Conservation (phyloP, 2,797 vertebrate genomes). For the Coregonus ussuriensis region DNA sequence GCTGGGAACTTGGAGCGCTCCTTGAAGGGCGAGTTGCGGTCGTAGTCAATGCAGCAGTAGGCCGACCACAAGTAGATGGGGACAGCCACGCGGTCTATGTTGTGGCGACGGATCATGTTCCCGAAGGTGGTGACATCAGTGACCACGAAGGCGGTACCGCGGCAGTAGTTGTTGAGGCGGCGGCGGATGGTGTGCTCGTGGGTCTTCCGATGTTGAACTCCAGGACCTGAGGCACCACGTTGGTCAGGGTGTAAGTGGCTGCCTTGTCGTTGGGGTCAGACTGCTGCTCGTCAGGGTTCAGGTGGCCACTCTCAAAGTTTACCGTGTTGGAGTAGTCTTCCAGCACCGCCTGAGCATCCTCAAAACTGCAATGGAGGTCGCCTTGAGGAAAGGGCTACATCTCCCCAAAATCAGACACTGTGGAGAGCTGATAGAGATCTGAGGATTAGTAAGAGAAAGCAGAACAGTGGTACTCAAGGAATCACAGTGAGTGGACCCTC, state of each 20-base stretch:
- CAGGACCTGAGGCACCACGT: slow-evolving; percentile 66
- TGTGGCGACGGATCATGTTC: slow-evolving; percentile 62
- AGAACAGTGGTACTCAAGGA: background rate
- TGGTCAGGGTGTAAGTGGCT: slow-evolving; percentile 75
- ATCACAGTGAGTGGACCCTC: background rate
- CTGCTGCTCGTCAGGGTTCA: slow-evolving; percentile 74
- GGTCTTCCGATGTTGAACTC: slow-evolving; percentile 65
- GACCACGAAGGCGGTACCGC: slow-evolving; percentile 59
- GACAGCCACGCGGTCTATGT: slow-evolving; percentile 67
- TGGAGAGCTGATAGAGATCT: slow-evolving; percentile 58
- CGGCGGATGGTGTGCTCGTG: slow-evolving; percentile 60
- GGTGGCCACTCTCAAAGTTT: slow-evolving; percentile 66
- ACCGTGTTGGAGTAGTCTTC: slow-evolving; percentile 69
- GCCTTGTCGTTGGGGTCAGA: slow-evolving; percentile 60
- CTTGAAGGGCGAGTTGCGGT: slow-evolving; percentile 66
- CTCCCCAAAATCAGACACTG: slow-evolving; percentile 54
- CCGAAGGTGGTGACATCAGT: slow-evolving; percentile 71
- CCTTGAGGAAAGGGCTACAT: slow-evolving; percentile 67
- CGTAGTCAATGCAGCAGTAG: slow-evolving; percentile 69
- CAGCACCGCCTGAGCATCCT: slow-evolving; percentile 66
- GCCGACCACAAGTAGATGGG: slow-evolving; percentile 73
- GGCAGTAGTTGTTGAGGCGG: slow-evolving; percentile 75
- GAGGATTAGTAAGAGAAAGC: background rate
- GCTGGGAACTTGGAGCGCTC: slow-evolving; percentile 71
- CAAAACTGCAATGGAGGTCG: slow-evolving; percentile 53